Evolutionary conservation across 92 coral and sea anemone genomes (phyloP), one percentile per base, ranked within the genome.

Genomic region (Palythoa caribaeorum): DNA sequence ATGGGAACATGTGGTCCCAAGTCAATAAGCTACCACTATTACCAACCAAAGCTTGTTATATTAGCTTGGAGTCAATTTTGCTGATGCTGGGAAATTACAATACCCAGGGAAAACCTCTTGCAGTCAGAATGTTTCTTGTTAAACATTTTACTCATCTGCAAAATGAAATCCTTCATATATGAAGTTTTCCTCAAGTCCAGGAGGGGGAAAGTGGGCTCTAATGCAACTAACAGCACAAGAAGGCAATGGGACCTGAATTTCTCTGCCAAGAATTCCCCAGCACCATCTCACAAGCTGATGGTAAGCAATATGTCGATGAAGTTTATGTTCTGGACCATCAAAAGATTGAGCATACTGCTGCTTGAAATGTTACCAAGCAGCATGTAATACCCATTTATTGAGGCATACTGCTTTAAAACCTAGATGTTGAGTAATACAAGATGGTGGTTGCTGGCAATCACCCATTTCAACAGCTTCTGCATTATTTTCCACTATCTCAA

Each of bases 141-240:
- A 6, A 51, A 6, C 55, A 6, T 57, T 57, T 57, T 57, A 57
- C 16, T 57, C 16, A 54, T 44, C 65, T 57, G 65, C 65, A 57
- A 57, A 57, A 57, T 76, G 83, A 86, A 74, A 76, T 44, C 89
- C 74, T 28, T 73, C 83, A 86, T 28, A 74, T 16, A 28, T 28
- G n/a, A 86, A 74, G 84, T 86, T 54, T 54, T 86, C 89, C 17
- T 86, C 89, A 0, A 77, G 83, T 2, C 89, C 89, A 47, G 89
- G 89, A 40, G 89, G 89, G 5, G 89, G 89, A 48, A 73, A 86
- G 72, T 76, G 89, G 14, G 69, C 83, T 37, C 84, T 38, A 21
- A 86, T 86, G 77, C 89, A 76, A 59, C 16, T 12, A 52, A 86
- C 89, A 52, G 84, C 89, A 76, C 89, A 86, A 38, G 84, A 86